Evolutionary conservation across 1,140 invertebrate genomes (phyloP), one percentile per base, ranked within the genome.

Genomic region (Tetramorium parvispinum): DNA sequence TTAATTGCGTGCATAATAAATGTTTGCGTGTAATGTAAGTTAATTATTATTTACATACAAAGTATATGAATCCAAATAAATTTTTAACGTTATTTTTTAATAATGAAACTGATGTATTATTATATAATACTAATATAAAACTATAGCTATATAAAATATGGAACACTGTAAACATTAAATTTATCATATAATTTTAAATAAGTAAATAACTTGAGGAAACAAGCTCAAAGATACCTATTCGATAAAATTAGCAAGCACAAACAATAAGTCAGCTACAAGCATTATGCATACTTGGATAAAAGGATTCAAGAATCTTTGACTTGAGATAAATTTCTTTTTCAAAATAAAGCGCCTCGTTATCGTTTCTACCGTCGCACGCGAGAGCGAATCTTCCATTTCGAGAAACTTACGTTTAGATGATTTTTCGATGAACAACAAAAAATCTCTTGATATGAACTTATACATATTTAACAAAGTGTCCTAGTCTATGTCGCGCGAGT

Each of bases 391-490:
- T 82, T 76, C 70, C 70, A 77, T 57, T 81, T 89, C 83, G 76
- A 57, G 40, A 65, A 75, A 89, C 57, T 85, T 59, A 73, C 51
- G 75, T 89, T 86, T 61, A 53, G 75, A 86, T 49, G 55, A 79
- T 76, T 76, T 81, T 86, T 86, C 68, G n/a, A 71, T 57, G 57
- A 70, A 85, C 7, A 37, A 32, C 32, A 32, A 32, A 61, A 21
- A 75, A 85, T 59, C 85, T 71, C 83, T 63, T 77, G 65, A 87
- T 85, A 89, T 87, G 66, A 76, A 91, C 43, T 73, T 86, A 66
- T 85, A 88, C 66, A 75, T 73, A 77, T 89, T 83, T 86, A 70
- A 59, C 59, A 32, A 85, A 85, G 59, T 86, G 70, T 91, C 86
- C 83, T 91, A 76, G 53, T 66, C 37, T 73, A 85, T 63, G 75